Conservation (phyloP, 1,140 invertebrate genomes). For the Eumaeus atala region DNA sequence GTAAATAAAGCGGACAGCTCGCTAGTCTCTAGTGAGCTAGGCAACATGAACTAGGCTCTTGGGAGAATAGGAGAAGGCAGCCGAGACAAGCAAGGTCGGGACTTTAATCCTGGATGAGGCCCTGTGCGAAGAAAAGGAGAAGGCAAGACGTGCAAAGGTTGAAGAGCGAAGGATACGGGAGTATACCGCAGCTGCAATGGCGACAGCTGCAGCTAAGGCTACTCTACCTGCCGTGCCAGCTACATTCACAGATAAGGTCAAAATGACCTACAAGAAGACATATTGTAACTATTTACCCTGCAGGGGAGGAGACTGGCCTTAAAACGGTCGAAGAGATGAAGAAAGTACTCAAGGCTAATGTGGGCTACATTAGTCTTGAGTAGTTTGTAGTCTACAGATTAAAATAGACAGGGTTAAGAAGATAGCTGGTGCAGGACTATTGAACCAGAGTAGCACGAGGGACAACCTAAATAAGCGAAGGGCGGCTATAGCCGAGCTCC, state of each 20-base stretch:
- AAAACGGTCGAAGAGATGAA: neutral
- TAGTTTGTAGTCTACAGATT: neutral
- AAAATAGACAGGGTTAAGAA: neutral
- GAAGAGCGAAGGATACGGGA: too few species aligned
- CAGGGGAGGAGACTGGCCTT: neutral
- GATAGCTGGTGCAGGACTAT: neutral
- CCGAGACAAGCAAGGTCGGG: too few species aligned
- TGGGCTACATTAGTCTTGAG: neutral
- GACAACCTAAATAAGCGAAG: neutral
- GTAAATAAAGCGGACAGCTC: neutral
- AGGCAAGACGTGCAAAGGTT: too few species aligned
- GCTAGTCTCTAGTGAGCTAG: neutral
- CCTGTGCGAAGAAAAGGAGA: too few species aligned
- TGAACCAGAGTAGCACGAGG: neutral
- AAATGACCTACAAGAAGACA: too few species aligned
- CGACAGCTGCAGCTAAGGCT: too few species aligned
- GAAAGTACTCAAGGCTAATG: neutral
- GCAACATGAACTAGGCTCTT: neutral
- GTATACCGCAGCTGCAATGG: too few species aligned
- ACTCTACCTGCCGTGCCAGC: too few species aligned
- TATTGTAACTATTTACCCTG: neutral
- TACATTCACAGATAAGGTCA: too few species aligned
- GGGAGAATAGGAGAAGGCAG: too few species aligned
- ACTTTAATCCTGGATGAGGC: neutral
- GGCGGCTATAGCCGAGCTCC: neutral